Base-by-base conservation (phyloP, 2,888 invertebrate species). In the Cartodere bifasciata region DNA sequence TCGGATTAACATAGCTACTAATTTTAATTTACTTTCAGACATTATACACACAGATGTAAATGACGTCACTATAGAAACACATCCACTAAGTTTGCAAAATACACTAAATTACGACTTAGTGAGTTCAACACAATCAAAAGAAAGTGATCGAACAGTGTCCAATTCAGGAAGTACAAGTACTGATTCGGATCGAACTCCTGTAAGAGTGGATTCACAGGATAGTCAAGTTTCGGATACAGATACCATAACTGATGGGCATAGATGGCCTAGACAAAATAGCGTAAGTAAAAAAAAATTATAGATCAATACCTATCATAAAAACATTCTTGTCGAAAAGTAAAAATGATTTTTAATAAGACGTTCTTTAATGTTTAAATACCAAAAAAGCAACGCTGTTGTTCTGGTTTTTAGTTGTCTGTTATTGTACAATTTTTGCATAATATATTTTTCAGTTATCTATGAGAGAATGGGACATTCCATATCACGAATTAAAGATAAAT, bases 401-500 rank as follows among this genome's bases (percentile, higher is more conserved):
- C 9, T 12, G 10, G 10, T 59, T 27, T 42, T 53, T 21, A 51
- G 53, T 13, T 43, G 54, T 14, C 47, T 53, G 14, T 52, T 49
- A 23, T 43, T 62, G 37, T 62, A 63, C 39, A 61, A 62, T 40
- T 32, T 28, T 15, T 33, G 13, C 16, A n/a, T 7, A 14, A 13
- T 17, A 4, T 21, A 37, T 40, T 32, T 51, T 53, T 9, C 62
- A 82, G 82, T 63, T 90, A 41, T 90, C 88, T 2, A 76, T 88
- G 67, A 75, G 87, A 50, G 94, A 95, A 56, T 95, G 95, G 95
- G 92, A 95, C 65, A 95, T 95, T 56, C 92, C 94, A n/a, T 94
- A 78, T 64, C 87, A 90, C 55, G 92, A 95, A 62, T 62, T 95
- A 42, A 76, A 77, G 47, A 70, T 92, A 52, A 79, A 78, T 41